Conservation (phyloP, 2,797 vertebrate species). For the Prunella strophiata region DNA sequence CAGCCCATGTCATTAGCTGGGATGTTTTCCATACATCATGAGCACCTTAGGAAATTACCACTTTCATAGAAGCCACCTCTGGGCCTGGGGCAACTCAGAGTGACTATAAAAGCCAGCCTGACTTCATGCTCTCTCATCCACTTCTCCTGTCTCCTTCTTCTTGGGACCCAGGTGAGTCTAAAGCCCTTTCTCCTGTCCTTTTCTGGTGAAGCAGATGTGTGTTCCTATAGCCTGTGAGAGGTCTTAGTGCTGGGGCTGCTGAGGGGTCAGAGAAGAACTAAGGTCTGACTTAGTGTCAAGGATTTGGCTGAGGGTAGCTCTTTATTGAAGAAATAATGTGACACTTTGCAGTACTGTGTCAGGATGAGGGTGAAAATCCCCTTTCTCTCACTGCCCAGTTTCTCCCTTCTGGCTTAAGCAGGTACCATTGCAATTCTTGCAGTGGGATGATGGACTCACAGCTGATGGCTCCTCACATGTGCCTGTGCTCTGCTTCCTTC, state of each 20-base stretch:
- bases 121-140: background rate
- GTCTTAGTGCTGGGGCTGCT: background rate
- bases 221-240: background rate
- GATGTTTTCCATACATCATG: background rate
- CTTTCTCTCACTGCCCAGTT: background rate
- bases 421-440: background rate
- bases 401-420: background rate
- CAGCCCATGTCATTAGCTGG: background rate
- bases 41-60: background rate
- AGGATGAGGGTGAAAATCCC: background rate
- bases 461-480: rapidly evolving
- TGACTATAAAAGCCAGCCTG: background rate
- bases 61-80: background rate
- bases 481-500: background rate
- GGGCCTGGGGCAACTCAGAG: background rate
- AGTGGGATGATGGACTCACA: background rate
- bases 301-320: background rate
- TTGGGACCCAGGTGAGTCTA: background rate
- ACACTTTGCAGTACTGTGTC: background rate
- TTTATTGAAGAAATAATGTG: background rate
- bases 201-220: background rate
- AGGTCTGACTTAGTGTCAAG: background rate
- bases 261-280: background rate
- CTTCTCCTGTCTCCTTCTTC: background rate
- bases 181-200: background rate